These are phyloP conservation scores for Clepsis dumicolana DNA, from an alignment of 2,888 invertebrate species.

Conservation along the genomic window DNA sequence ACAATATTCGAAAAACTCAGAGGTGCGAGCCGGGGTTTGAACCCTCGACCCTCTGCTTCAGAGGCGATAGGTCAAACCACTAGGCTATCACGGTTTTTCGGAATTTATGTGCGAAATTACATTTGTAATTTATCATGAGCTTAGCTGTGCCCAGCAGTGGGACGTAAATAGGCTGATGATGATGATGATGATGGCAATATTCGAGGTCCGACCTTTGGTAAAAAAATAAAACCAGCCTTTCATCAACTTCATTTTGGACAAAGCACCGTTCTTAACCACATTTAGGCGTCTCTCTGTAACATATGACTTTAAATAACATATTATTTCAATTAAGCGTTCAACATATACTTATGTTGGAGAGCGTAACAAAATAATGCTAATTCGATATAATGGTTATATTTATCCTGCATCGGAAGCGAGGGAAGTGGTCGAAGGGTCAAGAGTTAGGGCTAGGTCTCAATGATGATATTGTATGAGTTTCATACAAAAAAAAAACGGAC, in stretches of 20 bases:
- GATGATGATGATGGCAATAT: too few species aligned
- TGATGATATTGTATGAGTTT: neutral
- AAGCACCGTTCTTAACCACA: neutral
- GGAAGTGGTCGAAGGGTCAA: slow-evolving; percentile 53
- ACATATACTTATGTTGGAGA: slow-evolving; percentile 25
- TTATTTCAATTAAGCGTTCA: slow-evolving; percentile 36
- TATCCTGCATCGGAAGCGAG: slow-evolving; percentile 62
- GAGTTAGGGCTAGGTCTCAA: slow-evolving; percentile 42
- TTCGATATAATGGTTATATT: slow-evolving; percentile 64
- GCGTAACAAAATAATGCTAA: slow-evolving; percentile 67
- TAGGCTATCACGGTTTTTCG: too few species aligned
- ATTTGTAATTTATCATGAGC: too few species aligned
- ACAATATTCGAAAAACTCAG: too few species aligned
- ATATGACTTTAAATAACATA: slow-evolving; percentile 29
- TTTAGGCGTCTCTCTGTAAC: slow-evolving; percentile 7
- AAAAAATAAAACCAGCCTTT: neutral
- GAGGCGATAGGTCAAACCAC: too few species aligned
- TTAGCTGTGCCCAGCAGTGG: too few species aligned
- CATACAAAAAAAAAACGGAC: too few species aligned
- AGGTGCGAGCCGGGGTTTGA: too few species aligned
- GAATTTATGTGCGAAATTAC: too few species aligned
- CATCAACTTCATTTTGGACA: neutral
- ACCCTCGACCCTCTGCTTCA: too few species aligned
- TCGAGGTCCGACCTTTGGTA: too few species aligned
- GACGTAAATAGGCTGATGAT: too few species aligned